Evolutionary conservation across 2,888 invertebrate species (phyloP).

Genomic region (Cephonodes hylas): DNA sequence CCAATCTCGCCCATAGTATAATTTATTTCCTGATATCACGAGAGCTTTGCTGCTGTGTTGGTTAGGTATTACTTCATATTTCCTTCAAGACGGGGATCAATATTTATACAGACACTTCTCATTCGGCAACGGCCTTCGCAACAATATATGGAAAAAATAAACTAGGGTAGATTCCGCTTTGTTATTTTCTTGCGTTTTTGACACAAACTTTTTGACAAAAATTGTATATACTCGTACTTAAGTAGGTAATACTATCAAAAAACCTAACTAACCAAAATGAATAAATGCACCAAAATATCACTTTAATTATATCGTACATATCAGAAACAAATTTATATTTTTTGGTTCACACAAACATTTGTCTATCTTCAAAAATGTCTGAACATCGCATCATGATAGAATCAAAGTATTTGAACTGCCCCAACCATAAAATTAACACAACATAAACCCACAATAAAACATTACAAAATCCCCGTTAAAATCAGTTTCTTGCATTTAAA

Average conservation of each 20-base stretch:
- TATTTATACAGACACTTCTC: conserved; percentile 32
- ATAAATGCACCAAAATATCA: too few species aligned
- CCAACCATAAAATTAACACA: not conserved
- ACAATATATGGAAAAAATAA: not conserved
- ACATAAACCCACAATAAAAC: not conserved
- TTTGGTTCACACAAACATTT: too few species aligned
- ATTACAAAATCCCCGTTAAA: not conserved
- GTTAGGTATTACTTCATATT: conserved; percentile 64
- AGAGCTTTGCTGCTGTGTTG: conserved; percentile 61
- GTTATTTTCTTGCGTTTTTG: not conserved
- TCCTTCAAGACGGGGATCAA: conserved; percentile 42
- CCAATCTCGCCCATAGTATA: conserved; percentile 73
- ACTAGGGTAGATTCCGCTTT: not conserved
- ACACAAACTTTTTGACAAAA: too few species aligned
- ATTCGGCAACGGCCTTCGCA: conserved; percentile 18
- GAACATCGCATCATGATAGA: not conserved
- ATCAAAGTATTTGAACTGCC: not conserved
- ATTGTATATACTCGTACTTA: too few species aligned
- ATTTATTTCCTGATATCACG: conserved; percentile 75
- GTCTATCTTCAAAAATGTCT: too few species aligned
- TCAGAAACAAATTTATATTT: too few species aligned
- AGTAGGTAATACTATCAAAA: too few species aligned
- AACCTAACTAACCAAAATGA: too few species aligned
- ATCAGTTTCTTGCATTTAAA: not conserved
- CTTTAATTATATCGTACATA: too few species aligned